Conservation (phyloP, 1,140 invertebrate species). For the Heliconius melpomene region DNA sequence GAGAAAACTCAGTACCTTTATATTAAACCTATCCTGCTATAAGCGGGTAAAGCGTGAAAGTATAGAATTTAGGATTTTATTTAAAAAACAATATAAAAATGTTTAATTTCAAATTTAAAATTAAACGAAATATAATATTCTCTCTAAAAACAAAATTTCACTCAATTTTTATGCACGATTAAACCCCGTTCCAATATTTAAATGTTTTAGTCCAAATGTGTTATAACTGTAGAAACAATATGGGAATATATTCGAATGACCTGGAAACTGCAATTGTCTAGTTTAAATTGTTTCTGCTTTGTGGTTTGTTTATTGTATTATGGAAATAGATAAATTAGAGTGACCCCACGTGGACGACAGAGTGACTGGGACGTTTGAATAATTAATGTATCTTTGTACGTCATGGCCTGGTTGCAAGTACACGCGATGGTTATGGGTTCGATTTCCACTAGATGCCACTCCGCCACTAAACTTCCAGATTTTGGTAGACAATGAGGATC, state of each 20-base stretch:
- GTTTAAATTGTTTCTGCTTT: conserved; percentile 28
- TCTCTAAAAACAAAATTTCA: background rate
- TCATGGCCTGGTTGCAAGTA: no score
- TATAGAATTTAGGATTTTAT: no score
- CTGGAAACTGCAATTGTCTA: conserved; percentile 30
- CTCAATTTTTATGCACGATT: background rate
- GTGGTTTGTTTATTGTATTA: conserved; percentile 25
- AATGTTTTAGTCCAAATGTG: conserved; percentile 8
- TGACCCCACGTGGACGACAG: background rate
- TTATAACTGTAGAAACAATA: conserved; percentile 19
- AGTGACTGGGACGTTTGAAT: background rate
- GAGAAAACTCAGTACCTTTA: no score
- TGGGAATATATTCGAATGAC: conserved; percentile 28
- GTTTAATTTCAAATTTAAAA: no score
- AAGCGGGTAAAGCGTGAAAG: no score
- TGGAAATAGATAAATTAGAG: conserved; percentile 20
- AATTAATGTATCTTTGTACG: background rate
- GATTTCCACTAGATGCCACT: no score
- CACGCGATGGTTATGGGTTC: no score
- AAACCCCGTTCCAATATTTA: conserved; percentile 13
- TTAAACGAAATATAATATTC: background rate
- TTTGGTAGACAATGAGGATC: no score
- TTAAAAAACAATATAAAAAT: no score
- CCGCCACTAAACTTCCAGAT: no score
- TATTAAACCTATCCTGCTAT: no score